Evolutionary conservation across 2,797 vertebrate species (phyloP), one percentile per base, ranked within the genome.

Genomic region (Macrochelys suwanniensis): DNA sequence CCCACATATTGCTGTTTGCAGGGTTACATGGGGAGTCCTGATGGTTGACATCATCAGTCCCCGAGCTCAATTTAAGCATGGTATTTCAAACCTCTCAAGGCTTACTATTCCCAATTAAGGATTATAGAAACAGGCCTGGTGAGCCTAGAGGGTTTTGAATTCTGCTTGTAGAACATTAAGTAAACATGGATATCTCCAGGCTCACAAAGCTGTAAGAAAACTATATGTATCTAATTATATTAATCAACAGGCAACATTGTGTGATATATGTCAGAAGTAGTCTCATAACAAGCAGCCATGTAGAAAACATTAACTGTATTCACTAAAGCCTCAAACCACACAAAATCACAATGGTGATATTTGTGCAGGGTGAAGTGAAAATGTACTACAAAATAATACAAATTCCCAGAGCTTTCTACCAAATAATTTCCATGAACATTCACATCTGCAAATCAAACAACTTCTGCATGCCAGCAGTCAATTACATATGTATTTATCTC

Each of bases 151-250:
- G 95, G 85, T 97, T 98, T 98, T 97, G 91, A 97, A 97, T 97
- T 97, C 91, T 97, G 61, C 96, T 98, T 98, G 95, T 97, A 91
- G 68, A 98, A 97, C 97, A 98, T 97, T 97, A 98, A 98, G 90
- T 95, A 98, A 98, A 97, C 92, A 97, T 77, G 78, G 49, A 51
- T 98, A 98, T 97, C 97, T 97, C 85, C 94, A 97, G 97, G 96
- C 96, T 98, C 95, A 96, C 96, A 97, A 97, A 98, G 85, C 96
- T 98, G 92, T 96, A 97, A 94, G 98, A 97, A 98, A 98, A 97
- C 93, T 96, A 88, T 86, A 94, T 94, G 92, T 95, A 95, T 94
- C 90, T 98, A 97, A 97, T 98, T 97, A 97, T 94, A 97, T 96
- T 94, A 96, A 98, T 97, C 97, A 98, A 97, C 94, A 96, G 94